phyloP scores from a whole-genome alignment of 2,113 vertebrate genomes.

The Genyomyrus donnyi region DNA sequence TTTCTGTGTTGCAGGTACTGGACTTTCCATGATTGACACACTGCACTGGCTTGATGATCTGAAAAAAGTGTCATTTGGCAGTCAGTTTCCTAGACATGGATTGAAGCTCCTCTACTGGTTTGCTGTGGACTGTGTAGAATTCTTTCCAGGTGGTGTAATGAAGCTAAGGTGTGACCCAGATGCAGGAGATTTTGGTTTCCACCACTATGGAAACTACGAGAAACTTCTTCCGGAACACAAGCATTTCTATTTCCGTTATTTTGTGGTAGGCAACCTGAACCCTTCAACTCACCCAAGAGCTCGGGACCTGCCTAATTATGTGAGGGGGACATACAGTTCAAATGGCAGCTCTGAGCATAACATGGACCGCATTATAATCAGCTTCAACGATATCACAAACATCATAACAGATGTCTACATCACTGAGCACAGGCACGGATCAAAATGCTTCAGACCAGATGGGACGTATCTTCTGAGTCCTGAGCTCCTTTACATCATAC shows the following conservation, averaged over 20 bases:
- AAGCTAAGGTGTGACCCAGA: background rate
- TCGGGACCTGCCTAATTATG: background rate
- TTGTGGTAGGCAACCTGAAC: background rate
- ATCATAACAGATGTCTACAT: background rate
- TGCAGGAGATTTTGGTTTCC: background rate
- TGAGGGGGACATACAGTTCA: background rate
- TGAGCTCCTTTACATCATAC: background rate
- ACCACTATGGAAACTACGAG: background rate
- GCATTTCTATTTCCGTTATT: background rate
- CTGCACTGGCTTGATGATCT: background rate
- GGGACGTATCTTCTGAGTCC: background rate
- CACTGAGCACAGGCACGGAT: background rate
- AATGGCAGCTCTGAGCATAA: background rate
- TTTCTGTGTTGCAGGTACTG: background rate
- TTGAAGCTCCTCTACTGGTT: background rate
- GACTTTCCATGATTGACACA: background rate
- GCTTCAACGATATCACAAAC: background rate
- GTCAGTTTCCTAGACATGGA: background rate
- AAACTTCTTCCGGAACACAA: background rate
- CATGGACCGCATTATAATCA: background rate
- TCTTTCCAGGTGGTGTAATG: background rate
- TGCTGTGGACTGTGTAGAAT: background rate
- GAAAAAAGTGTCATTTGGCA: background rate
- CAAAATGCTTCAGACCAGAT: background rate
- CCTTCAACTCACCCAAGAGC: background rate